These are phyloP conservation scores for Emydocephalus ijimae DNA, from an alignment of 2,113 vertebrate species.

Conservation along the genomic window DNA sequence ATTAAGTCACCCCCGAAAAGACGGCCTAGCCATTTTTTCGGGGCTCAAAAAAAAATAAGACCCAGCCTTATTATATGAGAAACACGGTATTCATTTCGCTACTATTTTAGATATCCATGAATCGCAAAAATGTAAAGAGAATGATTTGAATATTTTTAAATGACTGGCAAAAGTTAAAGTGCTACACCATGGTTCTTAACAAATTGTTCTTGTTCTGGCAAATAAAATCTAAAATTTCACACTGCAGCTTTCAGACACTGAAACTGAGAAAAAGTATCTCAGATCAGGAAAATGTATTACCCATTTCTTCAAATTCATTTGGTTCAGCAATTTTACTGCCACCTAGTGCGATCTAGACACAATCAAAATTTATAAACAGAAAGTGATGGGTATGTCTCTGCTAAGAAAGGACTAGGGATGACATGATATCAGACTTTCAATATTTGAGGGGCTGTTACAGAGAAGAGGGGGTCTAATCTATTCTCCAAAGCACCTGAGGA, in stretches of 20 bases:
- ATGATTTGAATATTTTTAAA: not conserved
- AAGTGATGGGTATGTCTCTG: not conserved
- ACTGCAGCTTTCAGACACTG: slow-evolving; percentile 33
- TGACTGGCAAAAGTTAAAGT: slow-evolving; percentile 15
- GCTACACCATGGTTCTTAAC: not conserved
- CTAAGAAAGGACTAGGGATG: not conserved
- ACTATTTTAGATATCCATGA: not conserved
- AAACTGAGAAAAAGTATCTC: slow-evolving; percentile 46
- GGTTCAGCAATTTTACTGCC: slow-evolving; percentile 59
- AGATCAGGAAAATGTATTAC: slow-evolving; percentile 35
- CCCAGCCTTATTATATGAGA: no score
- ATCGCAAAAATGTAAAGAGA: not conserved
- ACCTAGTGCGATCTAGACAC: slow-evolving; percentile 43
- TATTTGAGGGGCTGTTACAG: not conserved
- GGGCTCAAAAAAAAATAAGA: no score
- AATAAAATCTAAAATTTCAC: slow-evolving; percentile 49
- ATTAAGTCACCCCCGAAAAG: no score
- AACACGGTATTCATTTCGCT: not conserved
- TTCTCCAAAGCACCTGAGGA: not conserved
- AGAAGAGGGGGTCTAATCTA: not conserved
- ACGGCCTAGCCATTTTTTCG: no score
- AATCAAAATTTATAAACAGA: not conserved
- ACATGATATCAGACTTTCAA: not conserved
- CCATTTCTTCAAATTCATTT: slow-evolving; percentile 18
- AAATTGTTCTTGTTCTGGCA: slow-evolving; percentile 37